Evolutionary conservation across 2,888 invertebrate species (phyloP), one percentile per base, ranked within the genome.

Genomic region (Oasisia sp.): DNA sequence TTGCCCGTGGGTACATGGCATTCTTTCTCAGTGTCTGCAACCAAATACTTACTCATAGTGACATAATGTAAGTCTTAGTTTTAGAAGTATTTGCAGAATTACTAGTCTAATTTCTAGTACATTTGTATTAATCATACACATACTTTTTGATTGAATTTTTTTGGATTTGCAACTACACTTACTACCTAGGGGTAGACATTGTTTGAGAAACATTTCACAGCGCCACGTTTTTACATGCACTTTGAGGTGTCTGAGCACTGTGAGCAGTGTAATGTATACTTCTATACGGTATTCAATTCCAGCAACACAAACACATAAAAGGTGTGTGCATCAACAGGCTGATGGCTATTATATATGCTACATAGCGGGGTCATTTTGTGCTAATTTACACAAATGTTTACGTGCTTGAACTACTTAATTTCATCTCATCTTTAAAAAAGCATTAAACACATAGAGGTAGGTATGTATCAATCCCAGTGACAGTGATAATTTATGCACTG

Each of bases 21-120:
- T 74, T 74, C 74, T 74, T 74, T 74, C n/a, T 74, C 74, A 19
- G 74, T 74, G 74, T 74, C 74, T 74, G 27, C 74, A 74, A 74
- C n/a, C 74, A 74, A 74, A 50, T 38, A 38, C 38, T 12, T 7
- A 74, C 27, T 74, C 74, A 74, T 74, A 5, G 74, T 74, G 74
- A 27, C n/a, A 27, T 74, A 74, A 38, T 38, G 38, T 38, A 38
- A 38, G 38, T 38, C 38, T 38, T 38, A 38, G 38, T 4, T 38
- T 38, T 38, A 38, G 38, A 38, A 38, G 38, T 38, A 38, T 38
- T 38, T 38, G 38, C 38, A 38, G 38, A 38, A 38, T 38, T 38
- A 38, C 38, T 38, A 38, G 38, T 38, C 38, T 38, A 38, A 38
- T 38, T 38, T 38, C 38, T 38, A 38, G 38, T 38, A 38, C 38